Evolutionary conservation across 2,888 invertebrate species (phyloP).

Genomic region (Dolichopus griseipennis): DNA sequence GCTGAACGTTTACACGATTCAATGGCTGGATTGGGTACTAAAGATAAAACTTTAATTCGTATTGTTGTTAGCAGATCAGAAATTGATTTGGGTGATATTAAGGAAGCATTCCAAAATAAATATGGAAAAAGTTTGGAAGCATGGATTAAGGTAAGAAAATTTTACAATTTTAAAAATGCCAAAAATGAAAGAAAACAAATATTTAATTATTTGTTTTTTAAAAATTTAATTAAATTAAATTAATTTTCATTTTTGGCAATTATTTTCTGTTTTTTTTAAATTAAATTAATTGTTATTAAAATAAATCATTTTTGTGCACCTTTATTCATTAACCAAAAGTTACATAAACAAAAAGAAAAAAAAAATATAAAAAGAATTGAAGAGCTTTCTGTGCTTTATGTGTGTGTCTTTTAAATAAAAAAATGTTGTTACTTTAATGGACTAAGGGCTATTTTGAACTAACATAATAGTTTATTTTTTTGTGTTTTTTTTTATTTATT

Average conservation of each 20-base stretch:
- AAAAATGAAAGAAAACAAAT: conserved; percentile 17
- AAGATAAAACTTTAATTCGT: conserved; percentile 84
- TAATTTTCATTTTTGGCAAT: conserved; percentile 15
- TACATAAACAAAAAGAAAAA: background rate
- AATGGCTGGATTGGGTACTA: conserved; percentile 82
- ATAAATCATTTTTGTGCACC: conserved; percentile 8
- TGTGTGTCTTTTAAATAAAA: background rate
- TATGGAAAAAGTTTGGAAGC: conserved; percentile 75
- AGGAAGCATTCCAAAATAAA: conserved; percentile 76
- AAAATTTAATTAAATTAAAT: conserved; percentile 9
- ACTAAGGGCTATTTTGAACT: background rate
- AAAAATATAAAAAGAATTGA: background rate
- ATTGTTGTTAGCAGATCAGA: conserved; percentile 84
- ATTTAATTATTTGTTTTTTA: background rate
- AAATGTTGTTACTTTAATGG: background rate
- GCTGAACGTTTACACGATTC: conserved; percentile 82
- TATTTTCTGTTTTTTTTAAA: conserved; percentile 10
- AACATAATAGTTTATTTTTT: background rate
- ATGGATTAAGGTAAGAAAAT: conserved; percentile 70
- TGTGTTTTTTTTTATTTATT: no score
- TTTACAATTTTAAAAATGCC: conserved; percentile 12
- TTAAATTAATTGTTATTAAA: background rate
- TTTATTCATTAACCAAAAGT: background rate
- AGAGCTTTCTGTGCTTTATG: background rate
- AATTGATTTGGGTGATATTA: conserved; percentile 88